Evolutionary conservation across 2,113 vertebrate genomes (phyloP).

Genomic region (Loxodonta africana): DNA sequence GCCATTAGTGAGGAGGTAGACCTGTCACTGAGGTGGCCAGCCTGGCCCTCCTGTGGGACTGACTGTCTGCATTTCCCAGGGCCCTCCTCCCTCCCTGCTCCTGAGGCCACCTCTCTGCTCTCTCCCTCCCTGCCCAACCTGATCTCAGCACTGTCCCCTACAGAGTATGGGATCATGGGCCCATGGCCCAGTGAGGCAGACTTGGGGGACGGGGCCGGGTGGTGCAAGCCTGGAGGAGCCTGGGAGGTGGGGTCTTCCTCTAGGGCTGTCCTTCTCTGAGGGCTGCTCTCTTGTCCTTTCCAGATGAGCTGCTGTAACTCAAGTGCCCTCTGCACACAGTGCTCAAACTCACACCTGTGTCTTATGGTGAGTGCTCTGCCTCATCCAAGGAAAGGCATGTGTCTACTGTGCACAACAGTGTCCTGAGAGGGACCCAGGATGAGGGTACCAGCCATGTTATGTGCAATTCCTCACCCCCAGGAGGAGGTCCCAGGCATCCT

Average conservation of each 20-base stretch:
- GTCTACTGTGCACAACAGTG: neutral
- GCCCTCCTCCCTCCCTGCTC: neutral
- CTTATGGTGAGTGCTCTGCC: constrained; percentile 68
- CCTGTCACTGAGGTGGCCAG: neutral
- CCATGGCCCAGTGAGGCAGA: neutral
- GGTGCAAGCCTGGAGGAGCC: neutral
- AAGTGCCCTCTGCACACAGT: constrained; percentile 81
- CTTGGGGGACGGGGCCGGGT: neutral
- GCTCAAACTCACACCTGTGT: constrained; percentile 81
- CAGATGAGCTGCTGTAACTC: constrained; percentile 79
- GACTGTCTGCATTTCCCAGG: neutral
- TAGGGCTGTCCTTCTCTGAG: neutral
- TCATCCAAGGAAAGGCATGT: neutral
- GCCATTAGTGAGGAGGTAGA: neutral
- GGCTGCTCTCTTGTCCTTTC: neutral
- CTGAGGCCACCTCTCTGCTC: neutral
- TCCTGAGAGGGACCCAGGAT: neutral
- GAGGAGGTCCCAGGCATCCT: neutral
- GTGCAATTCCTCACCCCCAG: neutral
- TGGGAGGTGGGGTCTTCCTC: neutral
- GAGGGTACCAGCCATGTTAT: neutral
- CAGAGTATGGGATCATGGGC: neutral
- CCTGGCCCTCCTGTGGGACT: no score
- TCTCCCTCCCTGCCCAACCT: neutral
- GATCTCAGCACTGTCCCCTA: neutral